These are phyloP conservation scores for Anoplophora glabripennis DNA, from an alignment of 1,140 invertebrate genomes.

Conservation along the genomic window DNA sequence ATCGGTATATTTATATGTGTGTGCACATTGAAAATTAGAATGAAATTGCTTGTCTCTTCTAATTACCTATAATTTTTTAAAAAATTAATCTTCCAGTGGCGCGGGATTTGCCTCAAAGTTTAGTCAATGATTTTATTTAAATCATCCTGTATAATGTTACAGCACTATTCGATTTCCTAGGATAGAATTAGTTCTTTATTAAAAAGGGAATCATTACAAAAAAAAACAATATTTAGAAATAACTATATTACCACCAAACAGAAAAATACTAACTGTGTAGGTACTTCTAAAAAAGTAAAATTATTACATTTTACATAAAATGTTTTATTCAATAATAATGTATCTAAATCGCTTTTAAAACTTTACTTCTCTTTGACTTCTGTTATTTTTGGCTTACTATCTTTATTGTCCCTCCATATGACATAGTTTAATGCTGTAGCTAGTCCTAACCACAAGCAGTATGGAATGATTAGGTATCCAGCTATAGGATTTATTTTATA, in stretches of 20 bases:
- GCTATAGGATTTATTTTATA: slow-evolving; percentile 66
- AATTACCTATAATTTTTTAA: too few species aligned
- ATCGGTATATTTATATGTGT: too few species aligned
- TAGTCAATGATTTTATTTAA: too few species aligned
- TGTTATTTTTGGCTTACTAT: slow-evolving; percentile 27
- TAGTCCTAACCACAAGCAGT: slow-evolving; percentile 73
- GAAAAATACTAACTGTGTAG: background rate
- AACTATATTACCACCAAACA: background rate
- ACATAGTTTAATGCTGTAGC: slow-evolving; percentile 65
- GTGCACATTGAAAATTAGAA: too few species aligned
- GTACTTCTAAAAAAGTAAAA: background rate
- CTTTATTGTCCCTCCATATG: slow-evolving; percentile 65
- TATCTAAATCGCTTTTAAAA: background rate
- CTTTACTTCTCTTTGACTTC: slow-evolving; percentile 22
- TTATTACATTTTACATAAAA: background rate
- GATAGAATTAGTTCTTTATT: too few species aligned
- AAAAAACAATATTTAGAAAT: background rate
- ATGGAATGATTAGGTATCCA: slow-evolving; percentile 71
- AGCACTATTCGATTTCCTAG: too few species aligned
- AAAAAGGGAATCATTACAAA: too few species aligned
- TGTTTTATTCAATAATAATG: background rate
- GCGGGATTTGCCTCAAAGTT: too few species aligned
- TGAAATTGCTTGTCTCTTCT: too few species aligned
- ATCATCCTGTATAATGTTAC: too few species aligned
- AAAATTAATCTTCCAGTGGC: too few species aligned